A percentile compares a stretch with the other conserved stretches of the same genome.
These are phyloP conservation scores for Sternotherus odoratus DNA, from an alignment of 2,797 vertebrate species.

Conservation along the genomic window DNA sequence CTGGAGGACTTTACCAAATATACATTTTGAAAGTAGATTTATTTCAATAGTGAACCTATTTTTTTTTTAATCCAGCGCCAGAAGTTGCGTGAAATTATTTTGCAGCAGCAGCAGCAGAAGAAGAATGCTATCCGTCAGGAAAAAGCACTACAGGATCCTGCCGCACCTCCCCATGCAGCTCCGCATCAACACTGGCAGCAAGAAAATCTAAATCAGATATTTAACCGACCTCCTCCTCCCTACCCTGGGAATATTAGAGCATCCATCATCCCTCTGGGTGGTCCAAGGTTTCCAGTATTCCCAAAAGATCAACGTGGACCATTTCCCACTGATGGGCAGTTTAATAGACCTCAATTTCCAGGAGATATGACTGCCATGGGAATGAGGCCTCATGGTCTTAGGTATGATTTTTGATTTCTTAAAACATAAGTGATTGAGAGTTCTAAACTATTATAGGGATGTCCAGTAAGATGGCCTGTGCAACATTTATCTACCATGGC, in stretches of 20 bases:
- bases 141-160: conserved; percentile 86
- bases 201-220: conserved; percentile 87
- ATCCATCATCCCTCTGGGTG: conserved; percentile 78
- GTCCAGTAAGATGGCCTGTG: background rate
- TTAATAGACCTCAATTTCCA: conserved; percentile 86
- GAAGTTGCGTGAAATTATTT: conserved; percentile 94
- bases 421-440: background rate
- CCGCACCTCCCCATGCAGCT: conserved; percentile 77
- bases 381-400: conserved; percentile 90
- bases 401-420: conserved; percentile 80
- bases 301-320: conserved; percentile 87
- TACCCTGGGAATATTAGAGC: conserved; percentile 92
- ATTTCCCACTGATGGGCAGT: conserved; percentile 89
- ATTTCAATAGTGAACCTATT: background rate
- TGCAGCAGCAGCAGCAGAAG: conserved; percentile 97
- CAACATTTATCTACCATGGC: no score
- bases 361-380: conserved; percentile 85
- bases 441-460: background rate
- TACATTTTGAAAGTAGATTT: background rate
- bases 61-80: conserved; percentile 86
- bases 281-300: conserved; percentile 87
- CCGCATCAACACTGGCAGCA: conserved; percentile 91
- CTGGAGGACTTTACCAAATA: background rate
- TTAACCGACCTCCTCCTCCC: conserved; percentile 94
- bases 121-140: conserved; percentile 94